Base-by-base conservation (phyloP, 2,113 vertebrate genomes). In the Rhea pennata region DNA sequence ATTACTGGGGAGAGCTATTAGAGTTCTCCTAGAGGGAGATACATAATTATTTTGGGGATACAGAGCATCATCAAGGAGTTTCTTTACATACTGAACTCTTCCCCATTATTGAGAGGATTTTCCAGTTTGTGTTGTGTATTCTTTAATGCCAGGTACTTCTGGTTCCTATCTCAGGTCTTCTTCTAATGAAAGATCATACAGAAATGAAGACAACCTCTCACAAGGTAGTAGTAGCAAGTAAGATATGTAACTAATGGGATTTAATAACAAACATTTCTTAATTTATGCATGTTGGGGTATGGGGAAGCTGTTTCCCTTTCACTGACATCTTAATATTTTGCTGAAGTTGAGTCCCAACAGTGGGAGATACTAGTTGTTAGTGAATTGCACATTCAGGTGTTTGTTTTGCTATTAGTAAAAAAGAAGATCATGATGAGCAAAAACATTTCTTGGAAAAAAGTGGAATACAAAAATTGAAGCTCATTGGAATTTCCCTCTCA, bases 1-100 rank as follows among this genome's bases (percentile, higher is more conserved):
- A 16, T 56, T 27, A 29, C 31, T 62, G 73, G 64, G 50, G 74
- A 96, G 54, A 96, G 62, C 39, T 89, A 79, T 82, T 94, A 89
- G 61, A 40, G 87, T 82, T 92, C 89, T 90, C 51, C 70, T 72
- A 85, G 78, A 33, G 79, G 72, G 40, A 89, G 42, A 31, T 70
- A 33, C 79, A 7, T 89, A 78, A 84, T 93, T 93, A 69, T 88
- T 90, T 64, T 86, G 81, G 73, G 90, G 88, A 65, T 39, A 71
- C 70, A 72, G 61, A 94, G 12, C 40, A 78, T 40, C 40, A 48
- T 93, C n/a, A 59, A 71, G 81, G 91, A 62, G 19, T 66, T 79
- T 79, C 58, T 84, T 88, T 73, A 58, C 31, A 33, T 3, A 14
- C 24, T 88, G 2, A 4, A 15, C 23, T 51, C 26, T 17, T 81